phyloP scores from a whole-genome alignment of 23 tunicate species.

The Trididemnum clinides region DNA sequence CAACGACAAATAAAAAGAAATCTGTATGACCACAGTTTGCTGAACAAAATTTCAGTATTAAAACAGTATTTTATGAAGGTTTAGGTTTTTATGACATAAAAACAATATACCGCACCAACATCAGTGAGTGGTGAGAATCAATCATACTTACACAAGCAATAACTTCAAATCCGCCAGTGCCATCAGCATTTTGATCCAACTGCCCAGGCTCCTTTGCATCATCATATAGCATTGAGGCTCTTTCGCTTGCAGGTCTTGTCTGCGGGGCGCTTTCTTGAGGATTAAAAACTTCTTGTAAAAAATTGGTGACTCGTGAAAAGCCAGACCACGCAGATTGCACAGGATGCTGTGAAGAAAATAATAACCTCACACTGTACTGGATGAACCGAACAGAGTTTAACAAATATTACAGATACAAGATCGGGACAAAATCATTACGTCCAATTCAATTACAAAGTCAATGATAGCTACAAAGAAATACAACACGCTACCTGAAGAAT shows the following conservation, averaged over 20 bases:
- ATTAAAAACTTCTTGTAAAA: slow-evolving; percentile 71
- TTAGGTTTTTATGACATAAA: no score
- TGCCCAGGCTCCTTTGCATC: slow-evolving; percentile 50
- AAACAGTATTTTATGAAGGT: no score
- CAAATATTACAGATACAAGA: no score
- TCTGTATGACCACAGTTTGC: no score
- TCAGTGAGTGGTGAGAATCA: no score
- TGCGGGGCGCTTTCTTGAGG: slow-evolving; percentile 49
- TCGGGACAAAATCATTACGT: no score
- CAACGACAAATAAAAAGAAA: no score
- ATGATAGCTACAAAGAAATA: neutral
- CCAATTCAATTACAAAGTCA: neutral
- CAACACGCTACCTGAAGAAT: neutral
- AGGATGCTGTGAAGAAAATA: no score
- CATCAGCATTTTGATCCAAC: slow-evolving; percentile 39
- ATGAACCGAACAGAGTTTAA: no score
- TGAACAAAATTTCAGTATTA: no score
- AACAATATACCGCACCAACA: no score
- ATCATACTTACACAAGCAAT: slow-evolving; percentile 89
- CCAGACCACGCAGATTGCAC: slow-evolving; percentile 62
- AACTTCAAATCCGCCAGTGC: slow-evolving; percentile 76
- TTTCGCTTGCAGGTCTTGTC: slow-evolving; percentile 57
- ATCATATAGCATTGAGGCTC: slow-evolving; percentile 20
- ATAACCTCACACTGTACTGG: no score
- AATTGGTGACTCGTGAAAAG: slow-evolving; percentile 79